Evolutionary conservation across 1,140 invertebrate genomes (phyloP).

Genomic region (Euura saliciscinereae): DNA sequence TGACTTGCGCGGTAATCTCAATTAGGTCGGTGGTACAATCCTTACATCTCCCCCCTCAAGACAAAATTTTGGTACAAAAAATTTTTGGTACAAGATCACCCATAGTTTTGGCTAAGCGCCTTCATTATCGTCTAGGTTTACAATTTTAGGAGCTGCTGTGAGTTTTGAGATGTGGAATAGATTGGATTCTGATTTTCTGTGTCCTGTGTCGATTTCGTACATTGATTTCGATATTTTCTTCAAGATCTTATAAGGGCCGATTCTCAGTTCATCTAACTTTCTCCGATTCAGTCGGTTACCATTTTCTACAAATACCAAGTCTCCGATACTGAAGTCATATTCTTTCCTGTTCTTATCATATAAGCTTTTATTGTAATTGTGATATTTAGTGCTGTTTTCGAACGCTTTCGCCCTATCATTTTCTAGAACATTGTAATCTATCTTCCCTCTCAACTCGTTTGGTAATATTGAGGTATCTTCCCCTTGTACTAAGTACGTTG

Average conservation of each 20-base stretch:
- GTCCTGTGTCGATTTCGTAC: slow-evolving; percentile 15
- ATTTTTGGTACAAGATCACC: too few relatives aligned
- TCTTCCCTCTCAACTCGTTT: slow-evolving; percentile 34
- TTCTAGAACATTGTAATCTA: slow-evolving; percentile 16
- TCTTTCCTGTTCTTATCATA: slow-evolving; percentile 26
- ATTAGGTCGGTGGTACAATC: too few relatives aligned
- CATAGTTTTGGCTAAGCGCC: too few relatives aligned
- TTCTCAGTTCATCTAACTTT: neutral
- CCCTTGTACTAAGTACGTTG: slow-evolving; percentile 42
- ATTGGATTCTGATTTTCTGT: slow-evolving; percentile 19
- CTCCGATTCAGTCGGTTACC: slow-evolving; percentile 28
- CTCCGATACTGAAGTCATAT: slow-evolving; percentile 16
- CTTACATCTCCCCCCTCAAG: too few relatives aligned
- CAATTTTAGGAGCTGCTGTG: neutral
- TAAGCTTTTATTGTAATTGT: slow-evolving; percentile 20
- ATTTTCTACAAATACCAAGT: slow-evolving; percentile 24
- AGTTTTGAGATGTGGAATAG: slow-evolving; percentile 23
- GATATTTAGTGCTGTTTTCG: slow-evolving; percentile 8
- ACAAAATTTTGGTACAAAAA: too few relatives aligned
- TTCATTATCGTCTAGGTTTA: too few relatives aligned
- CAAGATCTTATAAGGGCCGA: slow-evolving; percentile 22
- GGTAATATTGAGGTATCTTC: slow-evolving; percentile 35
- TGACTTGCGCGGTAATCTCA: too few relatives aligned
- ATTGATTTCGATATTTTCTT: slow-evolving; percentile 16
- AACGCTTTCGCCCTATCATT: slow-evolving; percentile 29